Base-by-base conservation (phyloP, 2,797 vertebrate species). In the Chelonia mydas region DNA sequence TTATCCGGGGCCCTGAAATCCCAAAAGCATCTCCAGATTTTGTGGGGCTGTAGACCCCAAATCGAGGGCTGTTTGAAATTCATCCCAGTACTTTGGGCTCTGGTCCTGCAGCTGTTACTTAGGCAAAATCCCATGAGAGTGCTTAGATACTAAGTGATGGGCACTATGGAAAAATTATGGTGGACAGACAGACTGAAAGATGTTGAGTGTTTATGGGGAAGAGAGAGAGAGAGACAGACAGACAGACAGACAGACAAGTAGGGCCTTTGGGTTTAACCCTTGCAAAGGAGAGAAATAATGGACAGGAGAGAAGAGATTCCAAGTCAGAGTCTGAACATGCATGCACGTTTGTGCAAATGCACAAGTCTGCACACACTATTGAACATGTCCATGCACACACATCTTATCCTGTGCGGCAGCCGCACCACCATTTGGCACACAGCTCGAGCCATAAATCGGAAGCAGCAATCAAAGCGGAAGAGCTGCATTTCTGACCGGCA, bases 401-500 rank as follows among this genome's bases (percentile, higher is more conserved):
- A 12, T 11, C 87, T 47, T 61, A 76, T 89, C 82, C 88, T 33
- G 55, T 79, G 89, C 45, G 50, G 45, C 77, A 90, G 84, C 81
- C n/a, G 4, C 77, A 5, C 5, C 13, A 0, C 37, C 5, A 41
- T 1, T 85, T 84, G 92, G 90, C 79, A 2, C 79, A 21, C 33
- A 17, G 92, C 90, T 92, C 85, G 11, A 45, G 82, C 79, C 10
- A 0, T 88, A 59, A 84, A 94, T 59, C 88, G 50, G 83, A 54
- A 85, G 50, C 85, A 68, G 53, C 88, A 86, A 9, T 11, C 33
- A 54, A 78, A 77, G 82, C 90, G 7, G 78, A 17, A 65, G 5
- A 77, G 25, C 80, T 54, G 83, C 90, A 50, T 90, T 87, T 91
- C 90, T 91, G 95, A 88, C 86, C 79, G 54, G 83, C 80, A 81